Percentiles rank a stretch among this genome's conserved stretches.
These are phyloP conservation scores for Sialia sialis DNA, from an alignment of 2,113 vertebrate species.

Conservation along the genomic window DNA sequence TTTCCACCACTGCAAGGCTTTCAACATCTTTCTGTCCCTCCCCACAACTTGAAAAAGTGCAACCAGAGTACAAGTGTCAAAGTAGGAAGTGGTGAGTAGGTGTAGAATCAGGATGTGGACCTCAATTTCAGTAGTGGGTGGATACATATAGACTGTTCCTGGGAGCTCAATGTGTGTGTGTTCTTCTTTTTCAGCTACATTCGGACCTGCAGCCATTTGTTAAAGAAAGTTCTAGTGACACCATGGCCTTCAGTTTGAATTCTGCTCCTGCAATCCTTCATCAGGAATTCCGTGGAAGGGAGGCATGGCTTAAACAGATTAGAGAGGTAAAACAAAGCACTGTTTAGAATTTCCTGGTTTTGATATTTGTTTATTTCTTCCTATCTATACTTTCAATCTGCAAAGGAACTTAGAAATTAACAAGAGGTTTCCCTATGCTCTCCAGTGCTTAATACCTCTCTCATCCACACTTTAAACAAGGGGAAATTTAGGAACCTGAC, in stretches of 20 bases:
- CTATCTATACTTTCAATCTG: not conserved
- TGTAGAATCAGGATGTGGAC: not conserved
- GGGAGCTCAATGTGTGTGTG: not conserved
- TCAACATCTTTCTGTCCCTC: not conserved
- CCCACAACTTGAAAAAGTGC: not conserved
- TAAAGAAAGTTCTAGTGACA: slow-evolving; percentile 76
- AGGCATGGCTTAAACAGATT: slow-evolving; percentile 87
- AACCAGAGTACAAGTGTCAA: not conserved
- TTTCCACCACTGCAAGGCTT: not conserved
- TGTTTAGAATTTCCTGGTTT: not conserved
- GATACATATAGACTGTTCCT: not conserved
- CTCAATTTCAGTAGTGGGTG: not conserved
- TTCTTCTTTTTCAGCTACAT: slow-evolving; percentile 82
- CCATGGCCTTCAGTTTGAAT: slow-evolving; percentile 81
- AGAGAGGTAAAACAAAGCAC: slow-evolving; percentile 79
- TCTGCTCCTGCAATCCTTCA: slow-evolving; percentile 91
- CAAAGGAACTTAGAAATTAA: not conserved
- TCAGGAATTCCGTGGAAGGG: slow-evolving; percentile 84
- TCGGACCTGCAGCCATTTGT: slow-evolving; percentile 93
- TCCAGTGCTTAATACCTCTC: not conserved
- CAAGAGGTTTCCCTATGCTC: not conserved
- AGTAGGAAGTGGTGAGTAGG: not conserved
- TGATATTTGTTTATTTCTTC: not conserved
- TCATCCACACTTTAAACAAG: not conserved
- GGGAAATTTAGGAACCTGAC: not conserved